Conservation (phyloP, 2,113 vertebrate genomes). For the Pedionomus torquatus region DNA sequence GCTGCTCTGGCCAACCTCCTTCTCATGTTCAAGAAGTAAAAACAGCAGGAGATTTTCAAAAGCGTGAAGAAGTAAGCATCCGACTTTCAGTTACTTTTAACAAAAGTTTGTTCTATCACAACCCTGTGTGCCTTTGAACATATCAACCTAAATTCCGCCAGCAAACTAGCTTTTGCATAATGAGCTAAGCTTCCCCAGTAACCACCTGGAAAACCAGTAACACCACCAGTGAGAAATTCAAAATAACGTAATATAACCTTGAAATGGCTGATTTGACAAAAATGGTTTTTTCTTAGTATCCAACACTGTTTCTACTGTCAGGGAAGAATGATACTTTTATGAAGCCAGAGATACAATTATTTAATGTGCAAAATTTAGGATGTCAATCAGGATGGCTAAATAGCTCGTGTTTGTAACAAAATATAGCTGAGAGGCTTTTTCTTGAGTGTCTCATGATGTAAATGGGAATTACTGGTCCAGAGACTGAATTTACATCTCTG, state of each 20-base stretch:
- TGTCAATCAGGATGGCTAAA: not conserved
- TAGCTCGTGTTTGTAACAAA: not conserved
- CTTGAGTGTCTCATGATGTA: not conserved
- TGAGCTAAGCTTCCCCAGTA: not conserved
- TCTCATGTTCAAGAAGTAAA: constrained; percentile 44
- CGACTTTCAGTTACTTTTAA: constrained; percentile 17
- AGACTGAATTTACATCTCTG: not conserved
- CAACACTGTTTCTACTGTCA: not conserved
- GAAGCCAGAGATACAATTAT: not conserved
- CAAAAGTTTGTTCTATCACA: constrained; percentile 5
- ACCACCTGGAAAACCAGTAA: not conserved
- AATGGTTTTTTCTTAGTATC: not conserved
- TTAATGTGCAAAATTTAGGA: constrained; percentile 5
- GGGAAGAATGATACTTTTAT: not conserved
- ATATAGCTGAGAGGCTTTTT: not conserved
- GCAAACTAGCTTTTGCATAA: not conserved
- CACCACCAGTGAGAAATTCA: not conserved
- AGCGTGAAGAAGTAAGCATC: constrained; percentile 47
- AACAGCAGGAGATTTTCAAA: constrained; percentile 55
- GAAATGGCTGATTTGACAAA: constrained; percentile 2
- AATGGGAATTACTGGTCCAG: constrained; percentile 1
- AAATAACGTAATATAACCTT: not conserved
- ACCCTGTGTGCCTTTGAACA: constrained; percentile 25
- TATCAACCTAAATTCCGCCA: constrained; percentile 6
- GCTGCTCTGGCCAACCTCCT: constrained; percentile 53